These are phyloP conservation scores for Hoplostethus mediterraneus DNA, from an alignment of 2,797 vertebrate genomes.

Conservation along the genomic window DNA sequence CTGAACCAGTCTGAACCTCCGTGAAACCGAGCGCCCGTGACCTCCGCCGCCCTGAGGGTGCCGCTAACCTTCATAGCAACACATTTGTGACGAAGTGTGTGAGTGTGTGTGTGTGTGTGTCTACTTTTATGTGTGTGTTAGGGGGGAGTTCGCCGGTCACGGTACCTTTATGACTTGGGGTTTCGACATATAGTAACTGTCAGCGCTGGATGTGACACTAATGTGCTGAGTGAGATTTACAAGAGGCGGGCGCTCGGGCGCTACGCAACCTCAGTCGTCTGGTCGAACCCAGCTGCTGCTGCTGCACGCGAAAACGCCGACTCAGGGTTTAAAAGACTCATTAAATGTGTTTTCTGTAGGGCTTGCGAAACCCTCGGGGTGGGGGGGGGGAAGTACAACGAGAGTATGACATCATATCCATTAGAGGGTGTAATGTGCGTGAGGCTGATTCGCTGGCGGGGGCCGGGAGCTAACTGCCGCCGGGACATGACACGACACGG, in stretches of 20 bases:
- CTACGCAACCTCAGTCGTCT: slow-evolving; percentile 49
- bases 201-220: slow-evolving; percentile 28
- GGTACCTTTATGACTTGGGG: slow-evolving; percentile 25
- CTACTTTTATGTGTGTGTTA: background rate
- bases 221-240: slow-evolving; percentile 58
- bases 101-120: background rate
- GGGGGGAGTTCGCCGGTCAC: slow-evolving; percentile 1
- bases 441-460: slow-evolving; percentile 44
- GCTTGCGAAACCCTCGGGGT: slow-evolving; percentile 16
- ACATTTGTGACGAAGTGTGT: slow-evolving; percentile 1
- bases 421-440: slow-evolving; percentile 56
- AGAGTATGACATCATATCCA: slow-evolving; percentile 59
- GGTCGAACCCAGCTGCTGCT: background rate
- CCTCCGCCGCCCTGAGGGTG: slow-evolving; percentile 46
- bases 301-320: slow-evolving; percentile 52
- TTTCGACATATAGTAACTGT: slow-evolving; percentile 55
- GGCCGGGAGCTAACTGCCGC: slow-evolving; percentile 22
- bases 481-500: slow-evolving; percentile 42
- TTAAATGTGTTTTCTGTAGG: slow-evolving; percentile 41
- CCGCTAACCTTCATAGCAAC: slow-evolving; percentile 33
- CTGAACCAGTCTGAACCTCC: slow-evolving; percentile 30
- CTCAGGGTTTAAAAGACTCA: slow-evolving; percentile 50
- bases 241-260: slow-evolving; percentile 24
- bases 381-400: slow-evolving; percentile 45
- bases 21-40: slow-evolving; percentile 42